A percentile compares a stretch with the other conserved stretches of the same genome.
Conservation (phyloP, 2,113 vertebrate genomes). For the Meles meles region DNA sequence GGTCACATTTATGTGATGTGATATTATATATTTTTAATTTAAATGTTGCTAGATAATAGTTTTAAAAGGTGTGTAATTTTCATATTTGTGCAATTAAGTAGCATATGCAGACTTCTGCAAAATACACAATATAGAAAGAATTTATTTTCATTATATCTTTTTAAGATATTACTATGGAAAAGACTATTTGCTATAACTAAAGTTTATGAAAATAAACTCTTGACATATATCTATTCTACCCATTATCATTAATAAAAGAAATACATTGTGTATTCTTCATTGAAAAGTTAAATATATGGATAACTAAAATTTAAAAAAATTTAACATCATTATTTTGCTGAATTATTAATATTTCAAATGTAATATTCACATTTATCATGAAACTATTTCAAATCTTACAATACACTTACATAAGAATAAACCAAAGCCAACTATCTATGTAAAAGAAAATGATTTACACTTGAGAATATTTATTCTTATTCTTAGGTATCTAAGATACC, state of each 20-base stretch:
- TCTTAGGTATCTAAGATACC: background rate
- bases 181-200: background rate
- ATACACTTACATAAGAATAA: background rate
- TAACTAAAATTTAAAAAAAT: background rate
- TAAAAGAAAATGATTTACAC: background rate
- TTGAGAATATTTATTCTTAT: background rate
- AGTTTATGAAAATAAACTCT: background rate
- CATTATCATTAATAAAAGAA: background rate
- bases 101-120: background rate
- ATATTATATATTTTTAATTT: background rate
- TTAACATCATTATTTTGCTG: background rate
- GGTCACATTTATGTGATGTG: background rate
- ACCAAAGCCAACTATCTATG: background rate
- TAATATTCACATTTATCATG: background rate
- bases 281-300: background rate
- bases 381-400: background rate
- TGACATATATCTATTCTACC: background rate
- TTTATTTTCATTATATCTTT: background rate
- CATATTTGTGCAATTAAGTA: background rate
- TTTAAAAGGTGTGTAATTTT: background rate
- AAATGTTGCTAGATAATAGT: background rate
- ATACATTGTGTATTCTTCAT: background rate
- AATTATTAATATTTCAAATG: background rate
- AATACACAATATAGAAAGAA: background rate
- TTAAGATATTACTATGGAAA: background rate